phyloP scores from a whole-genome alignment of 1,140 invertebrate species.

The Sitobion miscanthi region DNA sequence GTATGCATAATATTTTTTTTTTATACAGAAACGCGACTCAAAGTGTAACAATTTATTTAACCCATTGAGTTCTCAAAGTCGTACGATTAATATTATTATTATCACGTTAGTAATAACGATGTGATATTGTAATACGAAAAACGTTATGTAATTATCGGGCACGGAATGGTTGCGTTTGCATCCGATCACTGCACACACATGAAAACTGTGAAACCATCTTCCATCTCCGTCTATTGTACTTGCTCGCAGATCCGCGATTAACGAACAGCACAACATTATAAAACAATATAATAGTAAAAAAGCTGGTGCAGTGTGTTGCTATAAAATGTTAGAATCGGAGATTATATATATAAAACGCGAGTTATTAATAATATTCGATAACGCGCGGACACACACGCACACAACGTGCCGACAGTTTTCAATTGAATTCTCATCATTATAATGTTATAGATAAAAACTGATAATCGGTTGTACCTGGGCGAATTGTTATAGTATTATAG shows the following conservation, averaged over 20 bases:
- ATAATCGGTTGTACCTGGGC: too few species aligned
- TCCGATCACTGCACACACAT: not conserved
- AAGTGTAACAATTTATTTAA: too few species aligned
- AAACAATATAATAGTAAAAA: not conserved
- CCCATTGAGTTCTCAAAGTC: not conserved
- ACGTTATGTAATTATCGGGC: not conserved
- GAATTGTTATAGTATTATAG: too few species aligned
- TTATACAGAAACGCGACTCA: too few species aligned
- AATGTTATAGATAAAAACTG: not conserved
- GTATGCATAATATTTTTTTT: too few species aligned
- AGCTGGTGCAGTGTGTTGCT: not conserved
- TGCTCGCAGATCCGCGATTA: not conserved
- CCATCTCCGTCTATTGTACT: not conserved
- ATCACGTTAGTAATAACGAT: not conserved
- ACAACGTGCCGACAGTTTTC: not conserved
- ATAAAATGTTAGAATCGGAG: not conserved
- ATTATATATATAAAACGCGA: not conserved
- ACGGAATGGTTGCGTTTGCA: not conserved
- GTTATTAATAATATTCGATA: not conserved
- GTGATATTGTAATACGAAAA: not conserved
- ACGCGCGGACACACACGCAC: not conserved
- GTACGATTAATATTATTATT: too few species aligned
- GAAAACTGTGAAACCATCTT: not conserved
- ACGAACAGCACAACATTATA: not conserved
- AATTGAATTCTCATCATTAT: not conserved